Evolutionary conservation across 1,140 invertebrate genomes (phyloP).

Genomic region (Littorina saxatilis): DNA sequence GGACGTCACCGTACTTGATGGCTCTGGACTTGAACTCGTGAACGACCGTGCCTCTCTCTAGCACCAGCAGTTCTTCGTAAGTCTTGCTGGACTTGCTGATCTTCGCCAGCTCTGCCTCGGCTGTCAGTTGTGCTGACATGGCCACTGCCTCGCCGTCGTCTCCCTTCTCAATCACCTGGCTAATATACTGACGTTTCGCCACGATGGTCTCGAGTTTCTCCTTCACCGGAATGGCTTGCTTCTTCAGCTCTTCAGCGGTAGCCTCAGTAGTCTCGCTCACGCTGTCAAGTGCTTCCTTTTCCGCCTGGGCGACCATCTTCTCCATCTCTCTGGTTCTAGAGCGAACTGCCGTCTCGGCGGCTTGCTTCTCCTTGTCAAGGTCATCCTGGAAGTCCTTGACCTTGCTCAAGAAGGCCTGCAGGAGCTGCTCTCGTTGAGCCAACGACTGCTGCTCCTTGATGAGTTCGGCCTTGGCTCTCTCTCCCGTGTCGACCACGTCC

Average conservation of each 20-base stretch:
- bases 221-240: background rate
- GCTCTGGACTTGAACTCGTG: background rate
- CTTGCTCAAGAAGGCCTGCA: conserved; percentile 6
- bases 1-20: background rate
- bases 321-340: background rate
- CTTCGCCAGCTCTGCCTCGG: background rate
- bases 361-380: background rate
- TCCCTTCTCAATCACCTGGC: background rate
- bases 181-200: background rate
- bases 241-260: background rate
- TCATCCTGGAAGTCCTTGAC: conserved; percentile 11
- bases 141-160: conserved; percentile 2
- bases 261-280: background rate
- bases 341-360: background rate
- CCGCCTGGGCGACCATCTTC: background rate
- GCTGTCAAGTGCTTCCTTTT: background rate
- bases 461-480: conserved; percentile 1
- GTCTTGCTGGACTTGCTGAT: background rate
- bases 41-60: conserved; percentile 7
- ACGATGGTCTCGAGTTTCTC: background rate
- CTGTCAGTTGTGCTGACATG: background rate
- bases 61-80: background rate
- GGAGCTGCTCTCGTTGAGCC: background rate
- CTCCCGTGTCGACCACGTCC: conserved; percentile 19
- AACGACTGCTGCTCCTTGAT: background rate